Conservation (phyloP, 2,888 invertebrate species). For the Clitarchus hookeri region DNA sequence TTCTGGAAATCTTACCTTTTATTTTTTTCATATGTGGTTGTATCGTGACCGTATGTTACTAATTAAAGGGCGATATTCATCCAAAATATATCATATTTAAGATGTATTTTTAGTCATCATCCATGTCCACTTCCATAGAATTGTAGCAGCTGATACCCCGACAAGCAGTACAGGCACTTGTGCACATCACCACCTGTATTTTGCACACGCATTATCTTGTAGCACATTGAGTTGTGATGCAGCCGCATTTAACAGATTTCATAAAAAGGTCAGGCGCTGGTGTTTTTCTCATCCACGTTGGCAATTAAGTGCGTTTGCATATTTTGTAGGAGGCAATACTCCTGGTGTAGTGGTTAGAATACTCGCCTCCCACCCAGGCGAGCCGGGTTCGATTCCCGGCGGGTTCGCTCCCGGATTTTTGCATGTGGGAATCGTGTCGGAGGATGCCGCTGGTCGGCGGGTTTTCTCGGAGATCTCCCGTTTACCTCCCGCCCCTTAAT, state of each 20-base stretch:
- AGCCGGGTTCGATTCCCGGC: no score
- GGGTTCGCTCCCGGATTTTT: no score
- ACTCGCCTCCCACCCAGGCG: no score
- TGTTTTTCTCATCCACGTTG: not conserved
- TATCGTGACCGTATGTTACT: not conserved
- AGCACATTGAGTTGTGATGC: constrained; percentile 19
- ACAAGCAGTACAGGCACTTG: constrained; percentile 18
- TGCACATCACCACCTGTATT: not conserved
- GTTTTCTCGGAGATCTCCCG: no score
- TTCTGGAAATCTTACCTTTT: not conserved
- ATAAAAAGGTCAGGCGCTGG: constrained; percentile 5
- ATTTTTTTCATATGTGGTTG: not conserved
- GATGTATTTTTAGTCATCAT: not conserved
- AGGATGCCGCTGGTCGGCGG: no score
- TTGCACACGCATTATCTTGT: not conserved
- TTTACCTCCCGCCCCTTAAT: no score
- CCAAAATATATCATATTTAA: no score
- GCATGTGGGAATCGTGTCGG: no score
- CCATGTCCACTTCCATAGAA: not conserved
- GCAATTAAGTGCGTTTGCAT: constrained; percentile 11
- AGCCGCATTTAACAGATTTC: not conserved
- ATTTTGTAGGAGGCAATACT: constrained; percentile 6
- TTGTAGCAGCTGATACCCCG: not conserved
- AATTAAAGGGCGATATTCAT: not conserved
- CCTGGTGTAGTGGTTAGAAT: no score